Evolutionary conservation across 2,888 invertebrate genomes (phyloP), one percentile per base, ranked within the genome.

Genomic region (Cremastobaeus sp.): DNA sequence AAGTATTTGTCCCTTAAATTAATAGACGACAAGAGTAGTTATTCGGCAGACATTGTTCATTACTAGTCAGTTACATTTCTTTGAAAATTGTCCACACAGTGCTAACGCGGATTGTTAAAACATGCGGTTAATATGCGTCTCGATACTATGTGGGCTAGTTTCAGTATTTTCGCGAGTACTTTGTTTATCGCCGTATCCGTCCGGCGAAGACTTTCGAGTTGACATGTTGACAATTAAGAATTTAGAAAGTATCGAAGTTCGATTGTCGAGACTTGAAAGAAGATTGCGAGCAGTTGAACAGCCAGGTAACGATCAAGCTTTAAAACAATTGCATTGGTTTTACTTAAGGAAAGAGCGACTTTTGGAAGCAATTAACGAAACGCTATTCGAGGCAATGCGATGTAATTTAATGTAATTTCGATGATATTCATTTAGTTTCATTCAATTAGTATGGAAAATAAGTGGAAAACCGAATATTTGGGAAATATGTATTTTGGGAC

Each of bases 211-310:
- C 3, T 20, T 34, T 54, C 34, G 34, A 35, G 5, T 55, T 3
- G 11, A 35, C 8, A 8, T 54, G 8, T 50, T 45, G 30, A 52
- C 71, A 34, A 21, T 37, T 5, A 25, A 48, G 8, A 41, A 55
- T 57, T 47, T 83, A 21, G 83, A 83, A 60, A 84, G 84, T n/a
- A 76, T 86, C 20, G 83, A 85, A 74, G 77, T 74, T 12, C 77
- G 85, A 21, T 55, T 87, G 5, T 85, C 86, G 1, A 82, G 83
- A 76, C 84, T 93, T 43, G 93, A 93, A 75, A 89, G 92, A 35
- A 86, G 93, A 66, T 85, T 93, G 15, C 88, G 92, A 66, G 92
- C 93, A 4, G 90, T 93, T 64, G 93, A 93, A 86, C 93, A 93
- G 84, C 90, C 93, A 79, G 90, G 93, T 70, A 43, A 43, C 1